Evolutionary conservation across 53 echinoderm and acorn worm species (phyloP), one percentile per base, ranked within the genome.

Genomic region (Mesocentrotus franciscanus): DNA sequence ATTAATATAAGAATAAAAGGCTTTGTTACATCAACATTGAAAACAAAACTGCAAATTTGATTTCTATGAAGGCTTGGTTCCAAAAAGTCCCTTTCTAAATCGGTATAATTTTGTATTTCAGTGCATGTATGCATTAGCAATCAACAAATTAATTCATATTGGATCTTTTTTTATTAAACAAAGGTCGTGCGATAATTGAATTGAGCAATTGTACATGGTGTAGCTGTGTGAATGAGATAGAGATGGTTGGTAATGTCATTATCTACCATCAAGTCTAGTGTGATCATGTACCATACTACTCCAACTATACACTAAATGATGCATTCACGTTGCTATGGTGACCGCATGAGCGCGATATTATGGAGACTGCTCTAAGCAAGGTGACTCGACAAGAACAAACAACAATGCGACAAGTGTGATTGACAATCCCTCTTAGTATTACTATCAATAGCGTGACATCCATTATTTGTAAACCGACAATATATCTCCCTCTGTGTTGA

Each of bases 321-420:
- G 76, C 93, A 27, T 57, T 55, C 74, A 36, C 76, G 76, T 93
- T 75, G 24, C 76, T 36, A 93, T 78, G 93, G 61, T 75, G 4
- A 93, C 81, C 15, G 60, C 81, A 93, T 93, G 93, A 61, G 79
- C 79, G 34, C 39, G 56, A 29, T 78, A 93, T 93, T 33, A 93
- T 93, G 93, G 12, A 56, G 36, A 62, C 66, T 36, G 36, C 68
- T 58, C 16, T 91, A 4, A 36, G 36, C 81, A 81, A 76, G 76
- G 33, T 76, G 81, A 39, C 81, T 81, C 6, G 32, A 11, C 29
- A 64, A 64, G 12, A 64, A 20, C 15, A 20, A 64, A 64, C n/a
- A n/a, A 64, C 15, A 64, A 64, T 0, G 81, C 36, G 17, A 81
- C 18, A 22, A 81, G 81, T 20, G 81, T 20, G 39, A 81, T 39